Conservation (phyloP, 2,113 vertebrate genomes). For the Catharus minimus region DNA sequence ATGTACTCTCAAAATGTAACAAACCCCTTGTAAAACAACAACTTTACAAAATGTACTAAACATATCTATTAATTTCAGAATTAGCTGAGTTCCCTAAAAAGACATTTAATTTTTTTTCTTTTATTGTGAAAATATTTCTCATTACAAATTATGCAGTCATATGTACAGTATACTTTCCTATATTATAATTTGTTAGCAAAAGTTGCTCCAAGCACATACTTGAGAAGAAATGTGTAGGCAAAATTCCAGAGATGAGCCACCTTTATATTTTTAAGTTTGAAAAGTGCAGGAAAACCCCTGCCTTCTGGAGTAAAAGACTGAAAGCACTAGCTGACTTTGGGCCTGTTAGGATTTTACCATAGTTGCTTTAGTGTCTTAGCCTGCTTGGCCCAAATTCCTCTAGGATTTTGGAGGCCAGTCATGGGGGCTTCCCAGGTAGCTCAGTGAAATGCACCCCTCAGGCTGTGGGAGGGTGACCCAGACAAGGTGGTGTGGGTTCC, state of each 20-base stretch:
- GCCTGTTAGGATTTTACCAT: not conserved
- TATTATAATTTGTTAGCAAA: not conserved
- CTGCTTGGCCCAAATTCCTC: not conserved
- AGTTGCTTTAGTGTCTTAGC: not conserved
- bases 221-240: not conserved
- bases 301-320: not conserved
- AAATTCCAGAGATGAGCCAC: not conserved
- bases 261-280: not conserved
- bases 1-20: not conserved
- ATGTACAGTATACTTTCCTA: not conserved
- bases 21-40: not conserved
- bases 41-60: not conserved
- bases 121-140: not conserved
- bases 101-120: not conserved
- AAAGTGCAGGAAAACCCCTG: not conserved
- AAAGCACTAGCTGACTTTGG: not conserved
- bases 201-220: not conserved
- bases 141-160: not conserved
- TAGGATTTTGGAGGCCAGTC: not conserved
- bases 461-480: not conserved
- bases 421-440: not conserved
- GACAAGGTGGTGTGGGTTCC: too few relatives aligned
- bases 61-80: not conserved
- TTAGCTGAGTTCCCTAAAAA: not conserved
- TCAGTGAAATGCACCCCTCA: accelerated